Evolutionary conservation across 2,888 invertebrate genomes (phyloP).

Genomic region (Eristalis arbustorum): DNA sequence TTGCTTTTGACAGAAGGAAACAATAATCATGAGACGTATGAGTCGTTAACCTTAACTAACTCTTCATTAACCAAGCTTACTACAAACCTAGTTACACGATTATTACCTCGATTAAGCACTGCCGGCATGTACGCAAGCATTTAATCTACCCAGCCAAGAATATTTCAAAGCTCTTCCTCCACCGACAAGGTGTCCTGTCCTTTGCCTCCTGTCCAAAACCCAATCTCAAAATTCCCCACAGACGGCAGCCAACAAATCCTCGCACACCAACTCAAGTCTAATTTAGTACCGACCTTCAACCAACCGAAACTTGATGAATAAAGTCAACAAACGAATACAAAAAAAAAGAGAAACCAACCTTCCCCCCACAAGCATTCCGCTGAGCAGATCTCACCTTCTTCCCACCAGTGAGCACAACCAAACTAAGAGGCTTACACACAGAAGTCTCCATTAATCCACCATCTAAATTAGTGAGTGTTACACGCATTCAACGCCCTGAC

Average conservation of each 20-base stretch:
- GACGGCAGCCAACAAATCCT: neutral
- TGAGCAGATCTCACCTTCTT: neutral
- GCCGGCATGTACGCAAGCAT: too few species aligned
- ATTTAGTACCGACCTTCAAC: neutral
- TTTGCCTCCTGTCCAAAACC: neutral
- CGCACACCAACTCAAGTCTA: neutral
- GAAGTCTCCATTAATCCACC: conserved; percentile 9
- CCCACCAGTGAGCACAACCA: neutral
- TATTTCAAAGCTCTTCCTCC: neutral
- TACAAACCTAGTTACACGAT: too few species aligned
- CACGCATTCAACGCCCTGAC: neutral
- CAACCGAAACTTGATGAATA: neutral
- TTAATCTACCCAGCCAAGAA: neutral
- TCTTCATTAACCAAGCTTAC: too few species aligned
- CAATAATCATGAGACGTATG: too few species aligned
- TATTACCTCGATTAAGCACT: too few species aligned
- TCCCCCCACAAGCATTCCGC: neutral
- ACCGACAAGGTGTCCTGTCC: neutral
- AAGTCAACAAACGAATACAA: neutral
- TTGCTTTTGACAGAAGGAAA: too few species aligned
- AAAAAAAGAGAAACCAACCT: neutral
- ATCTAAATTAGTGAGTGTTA: conserved; percentile 19
- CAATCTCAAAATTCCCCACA: neutral
- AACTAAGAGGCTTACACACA: neutral
- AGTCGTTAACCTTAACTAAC: too few species aligned